Base-by-base conservation (phyloP, 1,140 invertebrate genomes). In the Euwallacea fornicatus region DNA sequence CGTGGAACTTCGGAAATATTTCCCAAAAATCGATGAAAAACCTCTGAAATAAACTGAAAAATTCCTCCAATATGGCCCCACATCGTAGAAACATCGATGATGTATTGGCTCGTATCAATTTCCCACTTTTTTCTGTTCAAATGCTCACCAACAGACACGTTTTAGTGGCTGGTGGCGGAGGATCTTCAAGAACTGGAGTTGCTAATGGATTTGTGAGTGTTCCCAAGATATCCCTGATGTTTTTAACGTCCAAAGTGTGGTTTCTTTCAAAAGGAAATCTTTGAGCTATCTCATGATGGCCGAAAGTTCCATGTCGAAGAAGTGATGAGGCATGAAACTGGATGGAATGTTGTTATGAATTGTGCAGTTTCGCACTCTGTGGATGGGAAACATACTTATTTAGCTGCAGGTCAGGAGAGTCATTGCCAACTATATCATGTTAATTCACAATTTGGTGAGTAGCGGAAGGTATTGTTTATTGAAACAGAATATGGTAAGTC, bases 131-230 rank as follows among this genome's bases (percentile, higher is more conserved):
- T 81, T 90, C 91, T 1, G 84, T 98, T 21, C 91, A 95, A 82
- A 92, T 93, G 83, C 83, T 99, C 43, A 95, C 93, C 41, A 94
- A 91, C 83, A 88, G 95, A 70, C 95, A 98, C 85, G 90, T 98
- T 77, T 83, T 98, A 56, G 94, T 98, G 42, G 96, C 93, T 73
- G 97, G 97, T 54, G 97, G 97, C 59, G 97, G 97, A 65, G 97
- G 97, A 59, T 91, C 92, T 13, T 91, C 95, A 15, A 98, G 96
- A 83, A 98, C 96, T 54, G 97, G 97, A 21, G 92, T 99, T 69
- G 89, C 91, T 13, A 98, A 99, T 88, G 93, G 94, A 82, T 96
- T 98, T 85, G 95, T 93, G 84, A 88, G 90, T 87, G 33, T 78
- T 68, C 66, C 64, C 44, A 21, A 43, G 10, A 46, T 33, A 13